Base-by-base conservation (phyloP, 92 coral and sea anemone species). In the Palythoa caribaeorum region DNA sequence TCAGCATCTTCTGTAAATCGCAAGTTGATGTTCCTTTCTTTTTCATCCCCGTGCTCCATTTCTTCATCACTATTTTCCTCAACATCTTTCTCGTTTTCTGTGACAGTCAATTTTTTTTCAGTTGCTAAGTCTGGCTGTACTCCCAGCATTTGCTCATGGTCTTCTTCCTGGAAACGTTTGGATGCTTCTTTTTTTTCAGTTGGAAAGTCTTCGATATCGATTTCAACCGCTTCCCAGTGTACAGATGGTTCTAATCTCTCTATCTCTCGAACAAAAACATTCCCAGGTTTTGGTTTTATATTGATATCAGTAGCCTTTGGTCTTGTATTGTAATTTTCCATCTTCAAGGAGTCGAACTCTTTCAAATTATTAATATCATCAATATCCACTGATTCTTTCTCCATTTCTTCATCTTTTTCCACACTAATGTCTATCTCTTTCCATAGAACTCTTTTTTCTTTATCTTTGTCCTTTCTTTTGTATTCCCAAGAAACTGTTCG, bases 141-240 rank as follows among this genome's bases (percentile, higher is more conserved):
- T 77, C 1, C 14, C 9, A 2, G 9, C 1, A 5, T 53, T n/a
- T 15, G 14, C 21, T 66, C 44, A 44, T 47, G 2, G 3, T 48
- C 76, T 81, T 9, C 35, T 53, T 14, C 76, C 28, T 5, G 59
- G 38, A 1, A 14, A 20, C 13, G 16, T 15, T 47, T 53, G n/a
- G 54, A 13, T 2, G 40, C 2, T 44, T 66, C 86, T 20, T 35
- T 71, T 40, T 81, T 71, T 40, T 81, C 74, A 19, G 44, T 16
- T 5, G 71, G 39, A 14, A 65, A 60, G 38, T 81, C 76, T 47
- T 51, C 86, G 65, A 81, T 81, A 44, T 81, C 86, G 20, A 81
- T 54, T 35, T 81, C 57, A 65, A 81, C 86, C 11, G 55, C 86
- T 44, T 81, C 75, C 86, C 86, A 81, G 13, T 36, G 86, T 28